These are phyloP conservation scores for Gallinago paraguaiae DNA, from an alignment of 2,113 vertebrate species.

Conservation along the genomic window DNA sequence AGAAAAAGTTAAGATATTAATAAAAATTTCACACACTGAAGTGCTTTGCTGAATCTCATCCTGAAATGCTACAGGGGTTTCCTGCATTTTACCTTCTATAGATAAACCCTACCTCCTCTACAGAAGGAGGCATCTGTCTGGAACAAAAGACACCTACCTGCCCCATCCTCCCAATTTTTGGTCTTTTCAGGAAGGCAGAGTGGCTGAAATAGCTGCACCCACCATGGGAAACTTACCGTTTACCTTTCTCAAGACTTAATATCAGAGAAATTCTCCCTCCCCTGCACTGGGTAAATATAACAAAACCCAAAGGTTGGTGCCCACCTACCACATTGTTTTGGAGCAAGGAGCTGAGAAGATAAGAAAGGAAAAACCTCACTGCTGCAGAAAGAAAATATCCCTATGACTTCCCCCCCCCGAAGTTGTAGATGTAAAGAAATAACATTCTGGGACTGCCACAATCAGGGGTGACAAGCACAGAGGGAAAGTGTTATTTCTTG, in stretches of 20 bases:
- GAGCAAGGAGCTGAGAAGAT: not conserved
- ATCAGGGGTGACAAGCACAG: not conserved
- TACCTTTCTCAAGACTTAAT: not conserved
- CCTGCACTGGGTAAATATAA: not conserved
- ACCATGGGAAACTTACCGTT: not conserved
- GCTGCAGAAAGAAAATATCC: not conserved
- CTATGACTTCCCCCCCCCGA: no score
- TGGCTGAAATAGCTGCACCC: not conserved
- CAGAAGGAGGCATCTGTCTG: not conserved
- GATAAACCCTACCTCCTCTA: not conserved
- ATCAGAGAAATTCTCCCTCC: not conserved
- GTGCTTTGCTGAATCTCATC: not conserved
- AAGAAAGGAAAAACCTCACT: not conserved
- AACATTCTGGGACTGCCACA: not conserved
- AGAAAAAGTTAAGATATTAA: not conserved
- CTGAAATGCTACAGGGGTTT: not conserved
- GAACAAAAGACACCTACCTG: not conserved
- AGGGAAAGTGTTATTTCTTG: not conserved
- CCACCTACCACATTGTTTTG: not conserved
- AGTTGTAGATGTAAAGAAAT: not conserved
- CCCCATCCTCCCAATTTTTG: not conserved
- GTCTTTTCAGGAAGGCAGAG: not conserved
- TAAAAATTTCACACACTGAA: not conserved
- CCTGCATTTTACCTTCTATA: not conserved
- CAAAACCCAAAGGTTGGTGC: not conserved